Percentiles rank a stretch among this genome's conserved stretches.
phyloP scores from a whole-genome alignment of 2,113 vertebrate genomes.

The Laticauda colubrina region DNA sequence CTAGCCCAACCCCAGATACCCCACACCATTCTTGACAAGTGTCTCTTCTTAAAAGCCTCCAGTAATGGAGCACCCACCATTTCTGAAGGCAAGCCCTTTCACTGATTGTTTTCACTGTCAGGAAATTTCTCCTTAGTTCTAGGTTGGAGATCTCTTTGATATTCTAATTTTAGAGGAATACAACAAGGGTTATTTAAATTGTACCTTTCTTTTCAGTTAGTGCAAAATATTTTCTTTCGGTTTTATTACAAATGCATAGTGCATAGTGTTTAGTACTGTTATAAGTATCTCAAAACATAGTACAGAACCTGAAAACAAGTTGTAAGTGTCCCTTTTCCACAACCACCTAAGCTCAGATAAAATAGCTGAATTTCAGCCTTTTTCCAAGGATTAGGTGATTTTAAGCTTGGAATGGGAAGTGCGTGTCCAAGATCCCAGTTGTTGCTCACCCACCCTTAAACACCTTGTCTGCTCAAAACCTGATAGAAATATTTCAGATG shows the following conservation, averaged over 20 bases:
- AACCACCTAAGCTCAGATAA: neutral
- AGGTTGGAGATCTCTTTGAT: neutral
- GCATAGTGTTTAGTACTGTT: neutral
- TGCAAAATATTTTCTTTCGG: neutral
- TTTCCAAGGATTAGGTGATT: neutral
- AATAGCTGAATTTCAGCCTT: neutral
- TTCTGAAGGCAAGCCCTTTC: neutral
- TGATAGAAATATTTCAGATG: neutral
- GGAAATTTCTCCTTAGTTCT: neutral
- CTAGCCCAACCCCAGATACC: neutral
- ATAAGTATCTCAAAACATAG: neutral
- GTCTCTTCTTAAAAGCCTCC: neutral
- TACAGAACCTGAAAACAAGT: neutral
- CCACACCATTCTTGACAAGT: neutral
- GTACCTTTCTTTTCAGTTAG: neutral
- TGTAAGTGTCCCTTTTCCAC: neutral
- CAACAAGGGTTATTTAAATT: neutral
- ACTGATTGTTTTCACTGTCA: neutral
- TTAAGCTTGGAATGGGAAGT: neutral
- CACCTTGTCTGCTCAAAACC: neutral
- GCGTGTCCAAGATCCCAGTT: neutral
- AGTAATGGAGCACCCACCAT: neutral
- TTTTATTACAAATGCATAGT: neutral
- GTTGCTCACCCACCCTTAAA: neutral
- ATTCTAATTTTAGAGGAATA: neutral